Evolutionary conservation across 2,113 vertebrate species (phyloP).

Genomic region (Nipponia nippon): DNA sequence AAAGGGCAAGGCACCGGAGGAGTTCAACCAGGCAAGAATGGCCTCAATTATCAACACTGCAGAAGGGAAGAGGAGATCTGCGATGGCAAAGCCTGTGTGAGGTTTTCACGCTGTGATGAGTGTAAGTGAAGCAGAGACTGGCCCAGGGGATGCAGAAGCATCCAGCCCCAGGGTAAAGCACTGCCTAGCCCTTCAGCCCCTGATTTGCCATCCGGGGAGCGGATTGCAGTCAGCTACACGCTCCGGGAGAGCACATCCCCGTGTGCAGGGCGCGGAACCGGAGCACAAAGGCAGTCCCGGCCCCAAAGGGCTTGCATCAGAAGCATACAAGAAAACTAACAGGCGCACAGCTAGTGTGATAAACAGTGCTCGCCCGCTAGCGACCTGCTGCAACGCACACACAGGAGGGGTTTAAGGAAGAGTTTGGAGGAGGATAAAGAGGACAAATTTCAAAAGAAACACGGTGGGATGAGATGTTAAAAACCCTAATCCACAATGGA

Average conservation of each 20-base stretch:
- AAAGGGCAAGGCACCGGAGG: not conserved
- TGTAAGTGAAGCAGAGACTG: not conserved
- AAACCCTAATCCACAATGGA: not conserved
- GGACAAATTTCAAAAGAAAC: not conserved
- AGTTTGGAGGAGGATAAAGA: not conserved
- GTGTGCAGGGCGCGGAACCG: accelerated
- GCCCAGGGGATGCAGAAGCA: not conserved
- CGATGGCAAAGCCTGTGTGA: not conserved
- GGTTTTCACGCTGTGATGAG: not conserved
- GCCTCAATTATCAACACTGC: not conserved
- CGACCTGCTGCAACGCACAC: not conserved
- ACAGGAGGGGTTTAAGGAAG: not conserved
- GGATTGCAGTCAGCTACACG: accelerated
- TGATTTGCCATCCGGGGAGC: not conserved
- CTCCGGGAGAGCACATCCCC: not conserved
- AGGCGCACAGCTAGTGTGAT: not conserved
- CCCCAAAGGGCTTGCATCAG: not conserved
- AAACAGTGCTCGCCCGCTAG: not conserved
- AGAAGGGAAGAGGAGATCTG: not conserved
- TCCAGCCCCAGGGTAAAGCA: not conserved
- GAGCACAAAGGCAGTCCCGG: not conserved
- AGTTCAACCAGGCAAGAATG: not conserved
- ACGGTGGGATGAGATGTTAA: not conserved
- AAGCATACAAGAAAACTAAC: not conserved
- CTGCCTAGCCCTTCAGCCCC: not conserved